Conservation (phyloP, 2,797 vertebrate species). For the Ficedula albicollis region DNA sequence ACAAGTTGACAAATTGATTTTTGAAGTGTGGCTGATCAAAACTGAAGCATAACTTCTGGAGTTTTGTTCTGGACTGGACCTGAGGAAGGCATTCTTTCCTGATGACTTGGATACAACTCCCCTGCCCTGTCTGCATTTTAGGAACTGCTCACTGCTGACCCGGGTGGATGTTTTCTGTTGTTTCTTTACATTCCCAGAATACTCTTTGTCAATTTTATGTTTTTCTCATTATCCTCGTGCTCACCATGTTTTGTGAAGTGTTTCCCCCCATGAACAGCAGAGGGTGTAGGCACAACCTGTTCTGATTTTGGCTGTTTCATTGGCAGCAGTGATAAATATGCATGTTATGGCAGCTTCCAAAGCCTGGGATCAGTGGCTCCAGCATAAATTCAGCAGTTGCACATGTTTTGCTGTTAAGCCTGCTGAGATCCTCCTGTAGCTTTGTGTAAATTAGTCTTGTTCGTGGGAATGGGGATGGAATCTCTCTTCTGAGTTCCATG, state of each 20-base stretch:
- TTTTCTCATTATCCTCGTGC: not conserved
- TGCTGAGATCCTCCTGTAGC: conserved; percentile 47
- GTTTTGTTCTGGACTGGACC: not conserved
- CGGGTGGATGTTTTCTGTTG: not conserved
- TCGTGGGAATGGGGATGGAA: not conserved
- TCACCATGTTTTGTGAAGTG: not conserved
- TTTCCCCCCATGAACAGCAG: conserved; percentile 32
- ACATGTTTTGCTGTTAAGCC: conserved; percentile 53
- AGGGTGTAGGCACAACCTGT: conserved; percentile 19
- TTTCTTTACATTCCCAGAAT: conserved; percentile 33
- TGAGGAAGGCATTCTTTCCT: not conserved
- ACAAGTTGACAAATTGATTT: not conserved
- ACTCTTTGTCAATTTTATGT: not conserved
- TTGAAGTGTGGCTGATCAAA: not conserved
- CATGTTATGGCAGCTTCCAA: conserved; percentile 1
- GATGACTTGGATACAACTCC: not conserved
- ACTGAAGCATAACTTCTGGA: not conserved
- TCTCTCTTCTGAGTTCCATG: not conserved
- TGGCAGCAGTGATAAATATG: not conserved
- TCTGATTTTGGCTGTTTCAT: not conserved
- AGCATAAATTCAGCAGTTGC: conserved; percentile 46
- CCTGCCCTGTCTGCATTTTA: not conserved
- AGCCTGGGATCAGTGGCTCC: conserved; percentile 41
- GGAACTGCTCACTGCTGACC: not conserved
- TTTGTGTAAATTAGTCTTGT: conserved; percentile 35